Evolutionary conservation across 2,113 vertebrate genomes (phyloP).

Genomic region (Aptenodytes patagonicus): DNA sequence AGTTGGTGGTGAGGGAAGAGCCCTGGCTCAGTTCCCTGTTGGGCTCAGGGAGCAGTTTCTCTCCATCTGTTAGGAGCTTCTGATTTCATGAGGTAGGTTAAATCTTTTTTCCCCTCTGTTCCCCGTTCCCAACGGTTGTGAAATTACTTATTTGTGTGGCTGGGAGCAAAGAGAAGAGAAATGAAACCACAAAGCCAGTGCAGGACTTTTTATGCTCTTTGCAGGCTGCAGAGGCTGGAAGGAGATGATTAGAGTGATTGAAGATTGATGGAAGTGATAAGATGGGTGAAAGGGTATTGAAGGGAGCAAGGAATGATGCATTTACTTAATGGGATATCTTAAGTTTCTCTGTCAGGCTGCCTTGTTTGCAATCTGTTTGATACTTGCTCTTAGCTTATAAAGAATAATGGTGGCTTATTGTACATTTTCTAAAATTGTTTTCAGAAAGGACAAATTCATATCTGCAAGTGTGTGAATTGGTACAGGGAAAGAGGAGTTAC

Average conservation of each 20-base stretch:
- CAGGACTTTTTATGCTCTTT: background rate
- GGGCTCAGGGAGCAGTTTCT: constrained; percentile 12
- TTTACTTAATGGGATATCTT: constrained; percentile 27
- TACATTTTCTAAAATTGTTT: background rate
- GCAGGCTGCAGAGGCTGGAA: background rate
- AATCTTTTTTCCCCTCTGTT: constrained; percentile 23
- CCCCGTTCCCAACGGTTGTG: background rate
- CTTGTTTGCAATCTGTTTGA: constrained; percentile 15
- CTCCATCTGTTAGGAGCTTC: constrained; percentile 54
- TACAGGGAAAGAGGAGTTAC: background rate
- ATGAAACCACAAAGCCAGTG: constrained; percentile 4
- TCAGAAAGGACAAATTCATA: background rate
- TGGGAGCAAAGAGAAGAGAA: constrained; percentile 23
- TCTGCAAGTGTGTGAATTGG: background rate
- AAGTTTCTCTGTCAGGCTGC: background rate
- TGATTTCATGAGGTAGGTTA: constrained; percentile 56
- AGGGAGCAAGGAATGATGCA: background rate
- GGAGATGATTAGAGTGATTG: constrained; percentile 15
- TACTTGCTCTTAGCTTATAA: background rate
- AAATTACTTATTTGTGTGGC: constrained; percentile 54
- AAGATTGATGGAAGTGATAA: constrained; percentile 63
- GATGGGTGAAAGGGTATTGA: constrained; percentile 15
- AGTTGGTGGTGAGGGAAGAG: constrained; percentile 18
- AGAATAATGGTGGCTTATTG: background rate
- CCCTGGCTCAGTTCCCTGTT: constrained; percentile 38